A percentile compares a stretch with the other conserved stretches of the same genome.
Conservation (phyloP, 2,888 invertebrate species). For the Nephrotoma flavescens region DNA sequence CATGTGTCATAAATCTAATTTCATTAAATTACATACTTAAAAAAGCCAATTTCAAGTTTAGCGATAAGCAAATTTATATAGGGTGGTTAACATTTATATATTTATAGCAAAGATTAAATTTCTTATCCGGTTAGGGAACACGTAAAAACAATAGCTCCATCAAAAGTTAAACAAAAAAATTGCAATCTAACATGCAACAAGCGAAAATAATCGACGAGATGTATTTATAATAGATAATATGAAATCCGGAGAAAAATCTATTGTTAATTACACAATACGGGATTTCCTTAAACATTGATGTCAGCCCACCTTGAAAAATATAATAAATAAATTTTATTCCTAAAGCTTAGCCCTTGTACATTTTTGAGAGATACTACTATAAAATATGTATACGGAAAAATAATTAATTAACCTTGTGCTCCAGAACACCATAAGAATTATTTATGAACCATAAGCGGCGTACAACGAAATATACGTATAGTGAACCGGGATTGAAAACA, state of each 20-base stretch:
- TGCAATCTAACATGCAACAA: background rate
- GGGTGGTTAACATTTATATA: background rate
- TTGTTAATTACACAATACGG: background rate
- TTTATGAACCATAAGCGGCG: background rate
- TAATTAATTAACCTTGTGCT: background rate
- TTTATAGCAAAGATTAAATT: background rate
- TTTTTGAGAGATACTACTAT: background rate
- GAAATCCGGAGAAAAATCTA: background rate
- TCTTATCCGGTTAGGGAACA: background rate
- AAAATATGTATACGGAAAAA: background rate
- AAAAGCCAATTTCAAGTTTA: background rate
- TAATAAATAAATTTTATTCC: background rate
- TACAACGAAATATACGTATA: background rate
- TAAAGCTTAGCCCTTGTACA: background rate
- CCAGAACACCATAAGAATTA: background rate
- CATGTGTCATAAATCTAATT: background rate
- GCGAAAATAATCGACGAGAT: background rate
- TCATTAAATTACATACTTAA: background rate
- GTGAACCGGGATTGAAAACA: too few relatives aligned
- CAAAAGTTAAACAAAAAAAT: background rate
- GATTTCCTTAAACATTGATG: background rate
- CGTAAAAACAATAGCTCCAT: background rate
- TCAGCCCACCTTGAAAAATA: background rate
- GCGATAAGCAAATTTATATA: background rate
- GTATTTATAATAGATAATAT: background rate